A percentile compares a stretch with the other conserved stretches of the same genome.
phyloP scores from a whole-genome alignment of 2,888 invertebrate genomes.

The Caenorhabditis doughertyi region DNA sequence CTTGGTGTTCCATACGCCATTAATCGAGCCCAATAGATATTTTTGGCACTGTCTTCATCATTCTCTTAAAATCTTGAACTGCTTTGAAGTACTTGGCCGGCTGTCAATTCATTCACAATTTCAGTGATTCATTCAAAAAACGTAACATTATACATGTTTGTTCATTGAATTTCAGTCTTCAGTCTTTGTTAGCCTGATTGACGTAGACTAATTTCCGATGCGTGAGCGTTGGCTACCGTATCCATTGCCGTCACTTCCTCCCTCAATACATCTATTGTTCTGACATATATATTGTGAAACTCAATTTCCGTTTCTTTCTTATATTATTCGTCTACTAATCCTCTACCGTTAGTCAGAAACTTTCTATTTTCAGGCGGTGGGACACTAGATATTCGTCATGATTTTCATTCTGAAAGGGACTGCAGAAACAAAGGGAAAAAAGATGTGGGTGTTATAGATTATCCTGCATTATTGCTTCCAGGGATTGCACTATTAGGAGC shows the following conservation, averaged over 20 bases:
- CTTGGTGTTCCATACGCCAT: no score
- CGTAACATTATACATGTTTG: not conserved
- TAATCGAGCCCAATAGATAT: no score
- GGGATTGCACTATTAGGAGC: constrained; percentile 24
- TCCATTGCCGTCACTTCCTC: constrained; percentile 15
- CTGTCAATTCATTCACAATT: no score
- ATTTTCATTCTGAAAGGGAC: not conserved
- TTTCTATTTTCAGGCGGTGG: constrained; percentile 10
- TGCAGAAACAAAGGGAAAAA: constrained; percentile 10
- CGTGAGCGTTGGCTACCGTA: constrained; percentile 6
- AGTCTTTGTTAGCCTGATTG: no score
- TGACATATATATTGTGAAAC: constrained; percentile 11
- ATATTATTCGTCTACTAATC: constrained; percentile 15
- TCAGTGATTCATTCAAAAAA: not conserved
- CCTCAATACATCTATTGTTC: not conserved
- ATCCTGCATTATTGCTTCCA: constrained; percentile 13
- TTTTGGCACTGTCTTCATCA: no score
- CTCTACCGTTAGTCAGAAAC: constrained; percentile 5
- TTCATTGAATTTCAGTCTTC: not conserved
- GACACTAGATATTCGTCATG: constrained; percentile 1
- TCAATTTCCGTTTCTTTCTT: not conserved
- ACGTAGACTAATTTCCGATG: constrained; percentile 2
- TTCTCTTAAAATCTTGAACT: no score
- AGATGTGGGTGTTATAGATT: constrained; percentile 15
- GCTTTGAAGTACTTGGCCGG: no score